Conservation (phyloP, 2,797 vertebrate species). For the Gallirallus australis region DNA sequence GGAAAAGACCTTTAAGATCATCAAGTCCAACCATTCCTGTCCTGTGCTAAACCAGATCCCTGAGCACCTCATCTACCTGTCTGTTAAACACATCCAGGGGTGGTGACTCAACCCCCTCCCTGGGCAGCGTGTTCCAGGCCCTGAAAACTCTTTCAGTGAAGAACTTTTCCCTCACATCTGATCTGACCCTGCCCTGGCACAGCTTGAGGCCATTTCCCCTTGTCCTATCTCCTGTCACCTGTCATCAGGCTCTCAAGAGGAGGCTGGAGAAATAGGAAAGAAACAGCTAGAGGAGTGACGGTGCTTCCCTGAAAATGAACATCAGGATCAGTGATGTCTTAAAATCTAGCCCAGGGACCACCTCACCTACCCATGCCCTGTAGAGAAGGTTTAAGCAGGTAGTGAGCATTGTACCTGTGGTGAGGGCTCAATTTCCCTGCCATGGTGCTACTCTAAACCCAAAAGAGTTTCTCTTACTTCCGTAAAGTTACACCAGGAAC, state of each 20-base stretch:
- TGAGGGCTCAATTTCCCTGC: not conserved
- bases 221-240: too few species aligned
- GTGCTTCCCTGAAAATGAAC: not conserved
- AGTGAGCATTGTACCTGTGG: rapidly evolving
- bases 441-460: rapidly evolving
- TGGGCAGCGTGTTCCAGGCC: too few species aligned
- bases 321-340: not conserved
- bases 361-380: not conserved
- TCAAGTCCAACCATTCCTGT: too few species aligned
- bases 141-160: too few species aligned
- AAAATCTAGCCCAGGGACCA: not conserved
- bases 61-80: too few species aligned
- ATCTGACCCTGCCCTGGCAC: too few species aligned
- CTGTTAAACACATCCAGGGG: too few species aligned
- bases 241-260: not conserved
- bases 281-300: not conserved
- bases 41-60: too few species aligned
- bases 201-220: too few species aligned
- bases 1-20: too few species aligned
- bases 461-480: not conserved
- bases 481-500: not conserved
- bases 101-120: too few species aligned
- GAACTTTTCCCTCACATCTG: too few species aligned
- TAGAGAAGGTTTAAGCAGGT: not conserved
- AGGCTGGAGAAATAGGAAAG: not conserved